Evolutionary conservation across 2,888 invertebrate species (phyloP).

Genomic region (Drosophila flavopinicola): DNA sequence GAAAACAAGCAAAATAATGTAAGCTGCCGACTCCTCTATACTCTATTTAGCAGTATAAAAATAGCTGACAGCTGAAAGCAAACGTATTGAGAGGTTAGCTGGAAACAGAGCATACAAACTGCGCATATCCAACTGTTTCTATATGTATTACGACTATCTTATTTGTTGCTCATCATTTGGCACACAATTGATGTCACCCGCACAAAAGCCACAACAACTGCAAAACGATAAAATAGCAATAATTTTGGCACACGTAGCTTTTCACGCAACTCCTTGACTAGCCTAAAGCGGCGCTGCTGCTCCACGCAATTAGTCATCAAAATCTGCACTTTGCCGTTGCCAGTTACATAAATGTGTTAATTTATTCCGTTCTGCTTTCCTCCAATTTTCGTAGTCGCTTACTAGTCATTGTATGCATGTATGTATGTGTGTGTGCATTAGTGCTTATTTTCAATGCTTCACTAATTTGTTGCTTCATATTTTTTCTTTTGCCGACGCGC

Average conservation of each 20-base stretch:
- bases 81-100: too few relatives aligned
- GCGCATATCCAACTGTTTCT: conserved; percentile 1
- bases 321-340: conserved; percentile 18
- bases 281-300: conserved; percentile 13
- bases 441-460: conserved; percentile 46
- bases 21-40: not conserved
- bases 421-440: conserved; percentile 34
- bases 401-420: conserved; percentile 4
- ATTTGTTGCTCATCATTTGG: conserved; percentile 28
- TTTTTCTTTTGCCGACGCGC: conserved; percentile 13
- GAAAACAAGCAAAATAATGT: not conserved
- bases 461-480: conserved; percentile 63
- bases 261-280: conserved; percentile 23
- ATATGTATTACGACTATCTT: not conserved
- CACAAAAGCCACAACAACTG: conserved; percentile 9
- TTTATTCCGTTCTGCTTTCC: conserved; percentile 60
- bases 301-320: conserved; percentile 51
- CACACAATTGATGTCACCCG: conserved; percentile 21
- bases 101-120: not conserved
- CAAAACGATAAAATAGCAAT: conserved; percentile 8
- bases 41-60: not conserved
- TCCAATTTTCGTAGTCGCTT: conserved; percentile 44
- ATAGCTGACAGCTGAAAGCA: too few relatives aligned
- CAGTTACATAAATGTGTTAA: conserved; percentile 76
- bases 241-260: conserved; percentile 6